Base-by-base conservation (phyloP, 2,888 invertebrate genomes). In the Magallana nippona region DNA sequence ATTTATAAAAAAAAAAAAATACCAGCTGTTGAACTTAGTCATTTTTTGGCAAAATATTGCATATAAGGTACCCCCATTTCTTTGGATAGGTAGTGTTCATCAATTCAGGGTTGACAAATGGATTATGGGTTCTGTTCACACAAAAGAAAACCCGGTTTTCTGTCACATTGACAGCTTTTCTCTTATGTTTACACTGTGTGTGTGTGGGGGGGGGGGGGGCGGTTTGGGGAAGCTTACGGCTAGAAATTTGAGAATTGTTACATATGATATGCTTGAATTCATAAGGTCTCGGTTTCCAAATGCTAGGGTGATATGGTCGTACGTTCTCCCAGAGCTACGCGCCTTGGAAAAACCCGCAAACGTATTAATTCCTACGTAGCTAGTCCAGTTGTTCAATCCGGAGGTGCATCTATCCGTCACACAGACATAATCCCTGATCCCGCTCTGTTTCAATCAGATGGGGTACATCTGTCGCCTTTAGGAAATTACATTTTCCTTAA, bases 401-500 rank as follows among this genome's bases (percentile, higher is more conserved):
- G 78, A 55, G 55, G 78, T 13, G 17, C 78, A 55, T 10, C n/a
- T 11, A 63, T 63, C 22, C 27, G 63, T 13, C 22, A 63, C 27
- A 19, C 44, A 44, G 44, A 44, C 3, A 44, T 2, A 44, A 44
- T 3, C 1, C 3, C 27, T 27, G 1, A 27, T 27, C 27, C 27
- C 27, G 27, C 27, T 27, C 27, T 44, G 44, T 5, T 44, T 44
- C 44, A 44, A 44, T 44, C 44, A 2, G 44, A 78, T 78, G 55
- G 78, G 44, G 78, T 78, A 17, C 78, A 32, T 32, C 32, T 78
- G n/a, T 78, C 78, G 11, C 17, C 8, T 11, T 56, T 56, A n/a
- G 79, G 79, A 13, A 79, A 79, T 79, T 19, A 79, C 13, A 13
- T 79, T 22, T 79, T 79, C 22, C 56, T 79, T 10, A 57, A 79